Evolutionary conservation across 64 coral and sea anemone species (phyloP), one percentile per base, ranked within the genome.

Genomic region (Montipora cactus): DNA sequence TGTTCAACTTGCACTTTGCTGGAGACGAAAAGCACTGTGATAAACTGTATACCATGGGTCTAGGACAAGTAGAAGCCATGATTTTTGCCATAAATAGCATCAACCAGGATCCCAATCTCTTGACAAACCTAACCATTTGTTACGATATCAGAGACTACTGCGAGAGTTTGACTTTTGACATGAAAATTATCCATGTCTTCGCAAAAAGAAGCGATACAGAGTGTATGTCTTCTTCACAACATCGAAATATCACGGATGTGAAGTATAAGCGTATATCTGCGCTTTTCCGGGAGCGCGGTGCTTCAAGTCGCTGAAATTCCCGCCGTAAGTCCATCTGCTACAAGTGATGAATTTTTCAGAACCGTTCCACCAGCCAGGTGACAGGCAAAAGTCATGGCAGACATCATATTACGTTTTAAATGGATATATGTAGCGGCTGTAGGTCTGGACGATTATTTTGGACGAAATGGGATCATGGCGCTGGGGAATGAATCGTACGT

Each of bases 391-490:
- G 93, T 94, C 18, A 98, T 98, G 93, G 89, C 78, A 4, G 96
- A 98, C 72, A 18, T 98, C 5, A 92, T 98, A 22, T 53, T 67
- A 7, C 79, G 28, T 16, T 93, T 93, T 22, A 84, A 95, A 16
- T 98, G 96, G 96, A 95, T 9, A 7, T 98, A 92, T 52, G 93
- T 98, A 47, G 96, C 90, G 15, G 85, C 92, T 7, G 74, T 98
- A 7, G 96, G 81, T 1, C 84, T 98, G 7, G 90, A 98, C 70
- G 89, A 95, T 14, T 89, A 89, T 5, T 98, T 95, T 13, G 90
- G 96, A 6, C 96, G 90, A 0, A 88, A 92, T 20, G 96, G 96
- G 0, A 94, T 95, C 4, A 28, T 47, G 46, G 75, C 83, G 4
- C 23, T 93, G 25, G 90, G 83, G 44, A 75, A 75, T 37, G 75